Conservation (phyloP, 2,888 invertebrate species). For the Xestia ashworthii region DNA sequence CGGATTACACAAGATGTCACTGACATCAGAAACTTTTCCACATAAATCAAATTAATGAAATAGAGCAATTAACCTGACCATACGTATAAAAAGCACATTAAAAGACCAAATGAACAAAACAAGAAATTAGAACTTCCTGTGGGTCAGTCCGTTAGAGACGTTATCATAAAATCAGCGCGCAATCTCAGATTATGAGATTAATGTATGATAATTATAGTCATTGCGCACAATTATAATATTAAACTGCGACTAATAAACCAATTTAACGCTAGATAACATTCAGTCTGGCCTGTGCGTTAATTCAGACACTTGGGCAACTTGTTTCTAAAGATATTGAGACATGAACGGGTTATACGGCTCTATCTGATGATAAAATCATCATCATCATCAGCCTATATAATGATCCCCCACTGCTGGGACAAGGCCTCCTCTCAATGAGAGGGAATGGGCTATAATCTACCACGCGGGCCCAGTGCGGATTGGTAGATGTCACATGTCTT, state of each 20-base stretch:
- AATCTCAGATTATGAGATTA: slow-evolving; percentile 58
- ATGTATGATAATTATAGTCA: slow-evolving; percentile 63
- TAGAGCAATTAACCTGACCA: slow-evolving; percentile 30
- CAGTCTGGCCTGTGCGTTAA: slow-evolving; percentile 29
- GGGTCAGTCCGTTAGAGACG: slow-evolving; percentile 38
- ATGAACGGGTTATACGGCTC: slow-evolving; percentile 1
- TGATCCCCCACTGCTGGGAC: too few relatives aligned
- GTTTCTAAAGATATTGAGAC: slow-evolving; percentile 40
- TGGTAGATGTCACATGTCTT: too few relatives aligned
- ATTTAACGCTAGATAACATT: slow-evolving; percentile 51
- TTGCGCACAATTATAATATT: slow-evolving; percentile 59
- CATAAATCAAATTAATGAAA: slow-evolving; percentile 15
- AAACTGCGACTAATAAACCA: slow-evolving; percentile 47
- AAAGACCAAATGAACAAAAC: slow-evolving; percentile 36
- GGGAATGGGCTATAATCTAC: too few relatives aligned
- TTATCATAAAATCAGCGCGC: slow-evolving; percentile 57
- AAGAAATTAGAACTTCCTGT: slow-evolving; percentile 56
- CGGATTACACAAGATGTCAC: background rate
- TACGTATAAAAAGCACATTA: slow-evolving; percentile 28
- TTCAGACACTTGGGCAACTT: slow-evolving; percentile 22
- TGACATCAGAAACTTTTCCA: background rate
- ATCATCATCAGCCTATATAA: too few relatives aligned
- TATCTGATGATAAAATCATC: slow-evolving; percentile 14
- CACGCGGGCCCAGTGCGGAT: too few relatives aligned
- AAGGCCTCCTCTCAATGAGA: too few relatives aligned